These are phyloP conservation scores for Eulemur mongoz DNA, from an alignment of 2,797 vertebrate species.

Conservation along the genomic window DNA sequence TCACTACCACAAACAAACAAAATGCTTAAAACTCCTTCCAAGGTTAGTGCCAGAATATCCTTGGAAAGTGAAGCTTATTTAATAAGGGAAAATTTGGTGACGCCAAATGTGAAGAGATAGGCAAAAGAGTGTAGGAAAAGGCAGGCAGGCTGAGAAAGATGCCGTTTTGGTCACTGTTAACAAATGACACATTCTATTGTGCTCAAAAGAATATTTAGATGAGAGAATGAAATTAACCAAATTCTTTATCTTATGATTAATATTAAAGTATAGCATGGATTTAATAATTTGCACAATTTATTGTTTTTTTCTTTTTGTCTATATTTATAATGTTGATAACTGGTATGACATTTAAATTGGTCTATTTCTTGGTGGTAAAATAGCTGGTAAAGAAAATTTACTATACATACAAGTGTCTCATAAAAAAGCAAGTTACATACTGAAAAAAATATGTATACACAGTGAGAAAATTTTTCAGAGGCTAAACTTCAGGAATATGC, in stretches of 20 bases:
- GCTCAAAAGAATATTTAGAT: neutral
- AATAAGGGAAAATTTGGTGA: neutral
- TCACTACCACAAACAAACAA: neutral
- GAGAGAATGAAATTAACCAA: neutral
- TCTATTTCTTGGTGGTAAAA: constrained; percentile 20
- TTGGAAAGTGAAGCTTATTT: neutral
- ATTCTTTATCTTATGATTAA: neutral
- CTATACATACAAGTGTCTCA: neutral
- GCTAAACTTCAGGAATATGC: neutral
- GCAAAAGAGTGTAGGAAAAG: neutral
- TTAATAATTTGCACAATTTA: neutral
- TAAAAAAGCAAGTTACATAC: neutral
- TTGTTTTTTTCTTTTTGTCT: neutral
- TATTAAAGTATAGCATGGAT: neutral
- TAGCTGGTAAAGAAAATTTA: neutral
- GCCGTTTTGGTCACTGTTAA: neutral
- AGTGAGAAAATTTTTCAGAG: neutral
- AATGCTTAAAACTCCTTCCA: neutral
- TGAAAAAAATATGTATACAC: neutral
- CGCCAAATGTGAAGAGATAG: neutral
- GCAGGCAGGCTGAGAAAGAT: neutral
- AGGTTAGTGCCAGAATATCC: neutral
- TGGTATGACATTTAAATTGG: neutral
- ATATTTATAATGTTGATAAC: neutral
- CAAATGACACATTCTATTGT: neutral